phyloP scores from a whole-genome alignment of 2,113 vertebrate species.

The Xyrauchen texanus region DNA sequence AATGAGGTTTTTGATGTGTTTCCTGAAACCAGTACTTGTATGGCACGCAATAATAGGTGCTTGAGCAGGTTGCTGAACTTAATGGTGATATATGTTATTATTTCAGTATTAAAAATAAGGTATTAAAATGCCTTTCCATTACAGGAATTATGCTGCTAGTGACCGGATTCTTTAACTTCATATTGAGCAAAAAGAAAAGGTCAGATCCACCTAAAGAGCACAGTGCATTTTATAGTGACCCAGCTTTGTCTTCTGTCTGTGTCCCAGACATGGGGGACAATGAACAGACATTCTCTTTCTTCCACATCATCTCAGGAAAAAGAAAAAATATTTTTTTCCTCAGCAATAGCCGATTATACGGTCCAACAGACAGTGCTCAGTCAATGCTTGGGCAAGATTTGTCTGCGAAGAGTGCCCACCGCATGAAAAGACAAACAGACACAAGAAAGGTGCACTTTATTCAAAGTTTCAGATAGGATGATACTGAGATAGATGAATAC shows the following conservation, averaged over 20 bases:
- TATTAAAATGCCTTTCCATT: background rate
- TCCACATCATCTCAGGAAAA: slow-evolving; percentile 62
- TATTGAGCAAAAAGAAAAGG: slow-evolving; percentile 85
- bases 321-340: slow-evolving; percentile 64
- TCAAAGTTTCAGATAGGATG: slow-evolving; percentile 69
- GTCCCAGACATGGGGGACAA: slow-evolving; percentile 64
- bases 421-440: slow-evolving; percentile 49
- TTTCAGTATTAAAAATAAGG: too few species aligned
- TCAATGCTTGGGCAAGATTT: slow-evolving; percentile 51
- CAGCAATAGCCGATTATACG: slow-evolving; percentile 69
- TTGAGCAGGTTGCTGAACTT: background rate
- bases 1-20: slow-evolving; percentile 90
- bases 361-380: slow-evolving; percentile 52
- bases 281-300: slow-evolving; percentile 77
- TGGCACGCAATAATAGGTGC: slow-evolving; percentile 97
- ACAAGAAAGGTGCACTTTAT: slow-evolving; percentile 76
- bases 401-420: background rate
- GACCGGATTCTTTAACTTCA: slow-evolving; percentile 86
- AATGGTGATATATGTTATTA: too few species aligned
- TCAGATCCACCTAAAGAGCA: slow-evolving; percentile 51
- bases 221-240: slow-evolving; percentile 67
- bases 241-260: slow-evolving; percentile 61
- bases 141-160: slow-evolving; percentile 89
- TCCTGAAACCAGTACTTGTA: slow-evolving; percentile 88
- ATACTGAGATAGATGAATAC: slow-evolving; percentile 72